Evolutionary conservation across 2,888 invertebrate species (phyloP), one percentile per base, ranked within the genome.

Genomic region (Metacarcinus magister): DNA sequence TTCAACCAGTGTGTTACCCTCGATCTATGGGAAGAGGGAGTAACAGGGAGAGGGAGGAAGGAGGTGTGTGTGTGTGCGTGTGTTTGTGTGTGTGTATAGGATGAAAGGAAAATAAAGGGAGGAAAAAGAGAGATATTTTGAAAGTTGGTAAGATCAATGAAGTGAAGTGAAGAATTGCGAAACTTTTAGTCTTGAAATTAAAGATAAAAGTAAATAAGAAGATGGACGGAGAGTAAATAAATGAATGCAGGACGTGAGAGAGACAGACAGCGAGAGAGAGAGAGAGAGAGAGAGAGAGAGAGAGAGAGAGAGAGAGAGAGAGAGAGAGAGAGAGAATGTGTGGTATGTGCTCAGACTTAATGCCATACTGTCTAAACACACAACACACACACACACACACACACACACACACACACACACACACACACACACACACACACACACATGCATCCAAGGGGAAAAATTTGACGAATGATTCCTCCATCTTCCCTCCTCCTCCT

Each of bases 231-330:
- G n/a, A 67, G 67, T 67, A 67, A 67, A 67, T 67, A 67, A 67
- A 67, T 67, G 67, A 67, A 67, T n/a, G 67, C 67, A 67, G 67
- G 67, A 67, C 67, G n/a, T 19, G 60, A 60, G 60, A 60, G 19
- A 23, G 23, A 60, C 10, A 19, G 60, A 60, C 10, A 60, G 13
- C 5, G 23, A 23, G 23, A 60, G 60, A 60, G 60, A 60, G 67
- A 67, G 67, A 67, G 67, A 67, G 67, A 67, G 67, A 67, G 67
- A 67, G 67, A 67, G 67, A 67, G 67, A 67, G 67, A 67, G 67
- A 67, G 67, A 67, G 67, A 67, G 67, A 67, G 67, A 67, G 67
- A 67, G 67, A 67, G 67, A 67, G 67, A 67, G 67, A 67, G 67
- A 67, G 54, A 54, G 54, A 54, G 54, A 54, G 10, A 10, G 10